phyloP scores from a whole-genome alignment of 30 jellyfish, hydroid and myxozoan genomes.

The Hydra vulgaris region DNA sequence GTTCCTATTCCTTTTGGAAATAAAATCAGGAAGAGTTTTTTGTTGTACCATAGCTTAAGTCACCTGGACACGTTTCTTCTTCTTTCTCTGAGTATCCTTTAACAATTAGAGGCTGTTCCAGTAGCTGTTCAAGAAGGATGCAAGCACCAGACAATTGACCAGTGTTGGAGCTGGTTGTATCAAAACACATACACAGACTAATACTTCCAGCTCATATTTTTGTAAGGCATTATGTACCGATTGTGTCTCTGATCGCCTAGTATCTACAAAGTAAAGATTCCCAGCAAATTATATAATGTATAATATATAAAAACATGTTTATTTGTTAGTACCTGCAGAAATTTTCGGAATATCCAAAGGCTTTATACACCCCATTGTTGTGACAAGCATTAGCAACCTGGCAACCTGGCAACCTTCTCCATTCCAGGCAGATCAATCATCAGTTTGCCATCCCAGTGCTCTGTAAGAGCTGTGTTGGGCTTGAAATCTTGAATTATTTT shows the following conservation, averaged over 20 bases:
- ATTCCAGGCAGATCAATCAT: not conserved
- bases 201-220: too few species aligned
- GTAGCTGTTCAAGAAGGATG: not conserved
- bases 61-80: not conserved
- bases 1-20: not conserved
- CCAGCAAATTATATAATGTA: too few species aligned
- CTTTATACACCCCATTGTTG: not conserved
- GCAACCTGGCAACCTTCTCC: not conserved
- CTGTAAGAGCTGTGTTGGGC: too few species aligned
- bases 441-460: not conserved
- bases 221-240: not conserved
- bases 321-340: not conserved
- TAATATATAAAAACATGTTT: not conserved
- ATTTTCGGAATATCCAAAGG: not conserved
- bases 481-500: not conserved
- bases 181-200: too few species aligned
- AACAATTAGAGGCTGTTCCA: not conserved
- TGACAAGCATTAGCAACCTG: not conserved
- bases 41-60: not conserved
- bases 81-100: not conserved
- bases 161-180: too few species aligned
- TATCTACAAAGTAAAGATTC: not conserved
- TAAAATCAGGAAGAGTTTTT: not conserved
- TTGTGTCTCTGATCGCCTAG: not conserved
- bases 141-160: too few species aligned